Evolutionary conservation across 2,888 invertebrate species (phyloP), one percentile per base, ranked within the genome.

Genomic region (Dendrolimus pini): DNA sequence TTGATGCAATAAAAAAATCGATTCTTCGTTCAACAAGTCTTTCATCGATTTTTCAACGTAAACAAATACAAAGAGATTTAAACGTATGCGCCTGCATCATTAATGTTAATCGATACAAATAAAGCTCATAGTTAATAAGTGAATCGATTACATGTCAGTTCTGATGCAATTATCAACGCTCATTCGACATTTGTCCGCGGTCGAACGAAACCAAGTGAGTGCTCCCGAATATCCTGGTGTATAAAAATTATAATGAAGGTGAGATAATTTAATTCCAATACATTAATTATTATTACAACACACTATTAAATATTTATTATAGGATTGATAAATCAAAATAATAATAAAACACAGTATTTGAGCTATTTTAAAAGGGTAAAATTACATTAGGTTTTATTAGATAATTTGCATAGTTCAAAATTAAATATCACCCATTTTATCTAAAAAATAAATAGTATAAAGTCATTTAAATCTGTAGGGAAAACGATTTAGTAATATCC

Each of bases 121-220:
- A 47, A 47, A 10, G 12, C 9, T 47, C 12, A 47, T 47, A 9
- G 2, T 47, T 12, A 12, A 47, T 9, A 12, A 10, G 12, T 6
- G 47, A 47, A 47, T 47, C 47, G 47, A 12, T 47, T 9, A 3
- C 47, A 47, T 10, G 9, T 47, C 9, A 10, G 12, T 47, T 47
- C 47, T 10, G 12, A 47, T 10, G 47, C 7, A 47, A 10, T 47
- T 12, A 47, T 10, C 47, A 47, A 47, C 47, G 12, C 12, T 47
- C 47, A 47, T 47, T 47, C 9, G 9, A 7, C 47, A 12, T 12
- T 47, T 47, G 47, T 47, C 47, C 47, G 47, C 12, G 47, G 47
- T 47, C 47, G n/a, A 58, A 59, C 57, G 6, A 9, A 47, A 47
- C 12, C 47, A 47, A 47, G 47, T 47, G 47, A 47, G 47, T 47